phyloP scores from a whole-genome alignment of 2,888 invertebrate species.

The Hololepta plana region DNA sequence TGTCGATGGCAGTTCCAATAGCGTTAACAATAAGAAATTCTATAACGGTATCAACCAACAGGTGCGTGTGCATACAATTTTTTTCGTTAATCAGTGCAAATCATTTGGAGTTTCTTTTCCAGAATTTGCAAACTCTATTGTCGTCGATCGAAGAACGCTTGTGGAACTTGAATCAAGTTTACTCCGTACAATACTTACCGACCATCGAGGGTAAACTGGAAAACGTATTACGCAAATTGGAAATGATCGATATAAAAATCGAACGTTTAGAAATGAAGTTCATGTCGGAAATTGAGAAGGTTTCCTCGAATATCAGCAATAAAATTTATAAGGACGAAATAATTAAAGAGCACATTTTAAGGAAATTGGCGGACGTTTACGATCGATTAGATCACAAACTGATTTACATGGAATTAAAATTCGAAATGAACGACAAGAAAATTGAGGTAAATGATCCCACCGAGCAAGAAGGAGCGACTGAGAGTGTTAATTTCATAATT shows the following conservation, averaged over 20 bases:
- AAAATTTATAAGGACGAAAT: conserved; percentile 27
- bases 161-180: conserved; percentile 21
- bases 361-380: conserved; percentile 26
- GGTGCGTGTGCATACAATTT: no score
- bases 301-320: conserved; percentile 24
- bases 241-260: conserved; percentile 19
- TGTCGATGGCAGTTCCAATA: no score
- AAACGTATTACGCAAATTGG: conserved; percentile 25
- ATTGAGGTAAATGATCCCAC: conserved; percentile 23
- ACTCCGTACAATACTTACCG: no score
- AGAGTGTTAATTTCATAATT: no score
- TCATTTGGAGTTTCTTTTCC: conserved; percentile 12
- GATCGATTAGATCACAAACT: conserved; percentile 26
- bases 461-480: no score
- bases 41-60: no score
- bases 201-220: conserved; percentile 26
- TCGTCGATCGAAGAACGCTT: conserved; percentile 25
- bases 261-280: conserved; percentile 20
- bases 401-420: conserved; percentile 22
- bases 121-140: conserved; percentile 22
- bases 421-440: conserved; percentile 21
- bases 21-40: no score
- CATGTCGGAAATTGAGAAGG: conserved; percentile 22
- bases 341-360: conserved; percentile 21
- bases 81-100: no score